Base-by-base conservation (phyloP, 2,797 vertebrate species). In the Columba guinea region DNA sequence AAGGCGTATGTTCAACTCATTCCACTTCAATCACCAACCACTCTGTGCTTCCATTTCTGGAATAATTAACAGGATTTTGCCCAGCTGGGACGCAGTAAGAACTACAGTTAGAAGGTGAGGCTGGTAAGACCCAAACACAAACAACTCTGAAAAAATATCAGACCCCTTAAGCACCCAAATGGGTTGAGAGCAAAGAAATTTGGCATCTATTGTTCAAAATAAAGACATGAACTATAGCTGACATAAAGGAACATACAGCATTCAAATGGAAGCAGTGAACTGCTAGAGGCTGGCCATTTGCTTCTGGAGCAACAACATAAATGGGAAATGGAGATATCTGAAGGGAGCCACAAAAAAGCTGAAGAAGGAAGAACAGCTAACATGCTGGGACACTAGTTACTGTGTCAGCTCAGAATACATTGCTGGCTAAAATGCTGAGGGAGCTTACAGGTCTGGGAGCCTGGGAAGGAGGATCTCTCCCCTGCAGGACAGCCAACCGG, bases 401-500 rank as follows among this genome's bases (percentile, higher is more conserved):
- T 48, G 24, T 34, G n/a, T 28, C 77, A 92, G 60, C 53, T 94
- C 55, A 87, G 48, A 84, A 55, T 7, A 89, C 26, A 21, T 0
- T 37, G 67, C 88, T 89, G 80, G 35, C 35, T 63, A 30, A 74
- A 74, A 14, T 46, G 34, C 7, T 68, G 53, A 59, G 37, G 60
- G 35, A 89, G 82, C 97, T 97, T 97, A 99, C 99, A 82, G 97
- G 97, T 90, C 95, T 98, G 44, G 97, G 93, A 86, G 97, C 96
- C 96, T 98, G 97, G 35, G 98, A 98, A 80, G 98, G 98, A 58
- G 91, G 97, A 27, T 93, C 84, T 86, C 97, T 98, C 78, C 98
- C 99, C 94, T 98, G 98, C 77, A 99, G 94, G 53, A 90, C 96
- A 55, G 99, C 99, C 94, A 99, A 97, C 4, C 99, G 98, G 62